Conservation (phyloP, 2,797 vertebrate species). For the Sternarchorhynchus goeldii region DNA sequence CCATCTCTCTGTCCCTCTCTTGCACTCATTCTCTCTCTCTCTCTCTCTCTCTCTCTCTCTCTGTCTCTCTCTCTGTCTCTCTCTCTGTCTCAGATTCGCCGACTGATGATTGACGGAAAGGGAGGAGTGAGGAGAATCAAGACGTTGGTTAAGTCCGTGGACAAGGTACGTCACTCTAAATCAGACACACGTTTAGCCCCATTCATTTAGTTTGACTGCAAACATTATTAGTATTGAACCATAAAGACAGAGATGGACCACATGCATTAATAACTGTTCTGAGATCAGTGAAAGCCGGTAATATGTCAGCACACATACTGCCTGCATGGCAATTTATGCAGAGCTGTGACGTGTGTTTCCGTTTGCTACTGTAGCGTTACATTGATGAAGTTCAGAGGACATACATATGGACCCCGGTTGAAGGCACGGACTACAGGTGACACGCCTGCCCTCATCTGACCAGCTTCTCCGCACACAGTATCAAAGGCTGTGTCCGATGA, state of each 20-base stretch:
- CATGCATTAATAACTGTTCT: too few relatives aligned
- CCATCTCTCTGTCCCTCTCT: background rate
- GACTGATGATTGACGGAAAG: conserved; percentile 92
- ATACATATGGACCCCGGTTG: conserved; percentile 94
- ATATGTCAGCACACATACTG: background rate
- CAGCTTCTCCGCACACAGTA: background rate
- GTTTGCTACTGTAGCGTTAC: conserved; percentile 80
- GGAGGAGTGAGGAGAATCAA: conserved; percentile 87
- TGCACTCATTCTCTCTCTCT: conserved; percentile 4
- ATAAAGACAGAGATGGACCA: background rate
- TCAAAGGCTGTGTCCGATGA: too few relatives aligned
- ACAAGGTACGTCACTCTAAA: conserved; percentile 85
- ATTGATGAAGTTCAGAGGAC: conserved; percentile 90
- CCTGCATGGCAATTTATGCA: background rate
- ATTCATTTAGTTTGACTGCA: background rate
- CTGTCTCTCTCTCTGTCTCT: conserved; percentile 7
- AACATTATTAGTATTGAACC: background rate
- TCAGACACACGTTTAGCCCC: background rate
- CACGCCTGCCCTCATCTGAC: too few relatives aligned
- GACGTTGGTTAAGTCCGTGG: conserved; percentile 93
- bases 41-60: background rate
- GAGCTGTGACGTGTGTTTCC: conserved; percentile 3
- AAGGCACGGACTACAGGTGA: conserved; percentile 97
- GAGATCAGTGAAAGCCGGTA: too few relatives aligned
- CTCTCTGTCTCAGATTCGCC: conserved; percentile 82